A percentile compares a stretch with the other conserved stretches of the same genome.
Evolutionary conservation across 2,888 invertebrate species (phyloP).

Genomic region (Drosophila prolongata): DNA sequence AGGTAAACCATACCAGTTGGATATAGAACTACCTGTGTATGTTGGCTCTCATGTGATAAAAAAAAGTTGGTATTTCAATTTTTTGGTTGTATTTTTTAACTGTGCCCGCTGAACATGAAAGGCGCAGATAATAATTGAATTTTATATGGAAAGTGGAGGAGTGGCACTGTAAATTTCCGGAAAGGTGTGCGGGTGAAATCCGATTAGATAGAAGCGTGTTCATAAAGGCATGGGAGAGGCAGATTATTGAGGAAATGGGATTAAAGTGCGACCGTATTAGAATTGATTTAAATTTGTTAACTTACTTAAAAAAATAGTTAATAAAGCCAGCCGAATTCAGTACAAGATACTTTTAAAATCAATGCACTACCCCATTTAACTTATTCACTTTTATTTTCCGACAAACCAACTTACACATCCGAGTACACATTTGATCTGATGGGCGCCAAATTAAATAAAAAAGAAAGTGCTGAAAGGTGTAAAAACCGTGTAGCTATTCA

Average conservation of each 20-base stretch:
- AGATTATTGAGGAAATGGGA: neutral
- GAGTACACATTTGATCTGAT: conserved; percentile 48
- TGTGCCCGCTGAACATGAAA: conserved; percentile 44
- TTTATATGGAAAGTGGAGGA: conserved; percentile 48
- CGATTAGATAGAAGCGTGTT: conserved; percentile 9
- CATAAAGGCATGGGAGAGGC: neutral
- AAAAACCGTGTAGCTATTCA: conserved; percentile 38
- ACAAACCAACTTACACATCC: conserved; percentile 15
- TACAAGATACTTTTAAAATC: too few relatives aligned
- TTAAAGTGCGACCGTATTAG: neutral
- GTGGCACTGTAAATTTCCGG: conserved; percentile 22
- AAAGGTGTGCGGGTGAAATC: conserved; percentile 7
- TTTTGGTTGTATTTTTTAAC: conserved; percentile 21
- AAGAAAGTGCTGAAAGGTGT: conserved; percentile 41
- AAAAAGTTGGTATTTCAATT: conserved; percentile 28
- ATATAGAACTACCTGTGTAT: conserved; percentile 1
- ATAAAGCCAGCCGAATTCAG: too few relatives aligned
- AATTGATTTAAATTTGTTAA: neutral
- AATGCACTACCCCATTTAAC: neutral
- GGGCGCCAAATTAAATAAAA: conserved; percentile 60
- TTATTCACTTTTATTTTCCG: neutral
- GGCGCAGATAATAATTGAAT: conserved; percentile 65
- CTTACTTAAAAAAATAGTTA: too few relatives aligned
- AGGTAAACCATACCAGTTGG: conserved; percentile 12
- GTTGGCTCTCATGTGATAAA: conserved; percentile 21